These are phyloP conservation scores for Gallirallus australis DNA, from an alignment of 2,797 vertebrate genomes.

Conservation along the genomic window DNA sequence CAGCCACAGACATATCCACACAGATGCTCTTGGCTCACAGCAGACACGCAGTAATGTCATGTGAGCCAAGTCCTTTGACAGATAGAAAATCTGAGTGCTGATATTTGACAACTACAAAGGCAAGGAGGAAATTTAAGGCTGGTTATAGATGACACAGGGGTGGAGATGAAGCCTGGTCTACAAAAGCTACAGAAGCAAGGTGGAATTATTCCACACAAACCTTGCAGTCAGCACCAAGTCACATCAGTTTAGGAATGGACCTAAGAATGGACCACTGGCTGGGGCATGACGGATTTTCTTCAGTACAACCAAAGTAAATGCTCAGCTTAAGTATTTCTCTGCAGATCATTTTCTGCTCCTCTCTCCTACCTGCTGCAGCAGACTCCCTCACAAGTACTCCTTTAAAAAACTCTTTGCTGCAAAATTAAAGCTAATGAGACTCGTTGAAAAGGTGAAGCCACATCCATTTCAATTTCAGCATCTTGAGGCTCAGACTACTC, in stretches of 20 bases:
- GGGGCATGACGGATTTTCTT: not conserved
- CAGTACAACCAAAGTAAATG: not conserved
- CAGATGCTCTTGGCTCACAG: not conserved
- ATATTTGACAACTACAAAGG: not conserved
- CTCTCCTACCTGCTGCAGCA: not conserved
- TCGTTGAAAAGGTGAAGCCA: not conserved
- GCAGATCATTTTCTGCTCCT: not conserved
- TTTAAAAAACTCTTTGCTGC: not conserved
- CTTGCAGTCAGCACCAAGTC: not conserved
- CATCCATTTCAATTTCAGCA: not conserved
- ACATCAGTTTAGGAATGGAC: not conserved
- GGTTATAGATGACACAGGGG: not conserved
- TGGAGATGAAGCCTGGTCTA: not conserved
- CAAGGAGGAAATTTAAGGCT: not conserved
- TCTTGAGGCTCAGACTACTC: not conserved
- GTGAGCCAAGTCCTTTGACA: not conserved
- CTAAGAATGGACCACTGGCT: not conserved
- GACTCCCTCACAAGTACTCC: not conserved
- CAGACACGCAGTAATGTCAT: not conserved
- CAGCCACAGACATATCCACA: not conserved
- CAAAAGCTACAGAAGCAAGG: not conserved
- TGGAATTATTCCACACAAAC: not conserved
- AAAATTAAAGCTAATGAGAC: not conserved
- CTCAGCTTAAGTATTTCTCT: not conserved
- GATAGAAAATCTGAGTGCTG: not conserved